Evolutionary conservation across 1,140 invertebrate genomes (phyloP), one percentile per base, ranked within the genome.

Genomic region (Zaprionus ornatus): DNA sequence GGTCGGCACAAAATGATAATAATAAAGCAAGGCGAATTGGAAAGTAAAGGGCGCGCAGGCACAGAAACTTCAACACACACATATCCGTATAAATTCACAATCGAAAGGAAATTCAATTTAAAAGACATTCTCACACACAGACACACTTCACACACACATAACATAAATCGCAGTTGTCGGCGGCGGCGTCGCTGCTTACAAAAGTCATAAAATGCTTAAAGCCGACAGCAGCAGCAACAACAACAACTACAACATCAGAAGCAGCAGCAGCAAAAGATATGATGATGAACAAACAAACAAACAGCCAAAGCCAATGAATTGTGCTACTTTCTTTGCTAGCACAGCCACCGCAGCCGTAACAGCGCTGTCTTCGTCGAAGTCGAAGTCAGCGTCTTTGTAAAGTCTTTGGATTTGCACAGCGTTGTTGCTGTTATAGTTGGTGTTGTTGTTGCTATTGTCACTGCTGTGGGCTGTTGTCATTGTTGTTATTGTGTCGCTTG

Each of bases 251-350:
- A 63, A 48, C 37, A 17, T 13, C 52, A 64, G 29, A 25, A 19
- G 21, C 45, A 64, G 25, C 25, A 60, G 55, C 21, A 37, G 23
- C 48, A 50, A 69, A 57, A 45, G 50, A 63, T 27, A 29, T 63
- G 48, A 52, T 63, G 67, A 35, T 70, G 73, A 64, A 64, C 65
- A 64, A 75, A 75, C 54, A 70, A 45, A 55, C 37, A 55, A 37
- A 12, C 40, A 63, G 71, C 54, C 76, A 69, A 62, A 74, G 56
- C 71, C 68, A 55, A 84, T 70, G 84, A 88, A 79, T 90, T 88
- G 84, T 88, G 84, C 84, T 79, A 88, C 84, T 88, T 88, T 88
- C 84, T 88, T 90, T 74, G 54, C 29, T 45, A 71, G 69, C 77
- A 61, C 62, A 52, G 73, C 32, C 29, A 52, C 37, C 50, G n/a